Base-by-base conservation (phyloP, 2,888 invertebrate genomes). In the Lochmaea capreae region DNA sequence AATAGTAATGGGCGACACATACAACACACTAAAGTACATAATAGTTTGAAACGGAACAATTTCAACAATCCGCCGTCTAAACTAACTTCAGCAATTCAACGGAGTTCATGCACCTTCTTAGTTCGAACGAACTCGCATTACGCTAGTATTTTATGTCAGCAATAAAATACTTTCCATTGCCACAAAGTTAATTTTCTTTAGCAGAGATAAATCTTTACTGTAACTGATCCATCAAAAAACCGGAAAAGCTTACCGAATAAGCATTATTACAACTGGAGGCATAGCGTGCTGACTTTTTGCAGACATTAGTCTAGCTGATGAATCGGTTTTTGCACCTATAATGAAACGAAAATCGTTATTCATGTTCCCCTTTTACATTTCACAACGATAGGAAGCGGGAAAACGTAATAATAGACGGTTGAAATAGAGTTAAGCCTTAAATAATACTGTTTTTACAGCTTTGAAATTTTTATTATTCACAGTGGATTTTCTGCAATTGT, bases 291-390 rank as follows among this genome's bases (percentile, higher is more conserved):
- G 75, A 68, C 75, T 79, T 78, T 79, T 77, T 77, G 76, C 76
- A 63, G 68, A 72, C 76, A 79, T 79, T 79, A 79, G 78, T 75
- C 77, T 75, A 74, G 77, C 77, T 79, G 78, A 80, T 77, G 75
- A 76, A 72, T 72, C 42, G 73, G 72, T 80, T 79, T 79, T 77
- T 76, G 77, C 78, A 73, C 75, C 74, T 76, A 77, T 76, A 78
- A 80, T 79, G 77, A 79, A 80, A 77, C 79, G 79, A 80, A 79
- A 77, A 78, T 79, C 80, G 79, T 80, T 80, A 80, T 79, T 80
- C 79, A 80, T 78, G 77, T 77, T 77, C 77, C 75, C 33, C 73
- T 67, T 69, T 62, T 39, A 12, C 43, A 46, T 16, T 33, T 67
- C 68, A 72, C 75, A 78, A 43, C 73, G 73, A 67, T 71, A 71